Evolutionary conservation across 2,113 vertebrate genomes (phyloP), one percentile per base, ranked within the genome.

Genomic region (Ivindomyrus marchei): DNA sequence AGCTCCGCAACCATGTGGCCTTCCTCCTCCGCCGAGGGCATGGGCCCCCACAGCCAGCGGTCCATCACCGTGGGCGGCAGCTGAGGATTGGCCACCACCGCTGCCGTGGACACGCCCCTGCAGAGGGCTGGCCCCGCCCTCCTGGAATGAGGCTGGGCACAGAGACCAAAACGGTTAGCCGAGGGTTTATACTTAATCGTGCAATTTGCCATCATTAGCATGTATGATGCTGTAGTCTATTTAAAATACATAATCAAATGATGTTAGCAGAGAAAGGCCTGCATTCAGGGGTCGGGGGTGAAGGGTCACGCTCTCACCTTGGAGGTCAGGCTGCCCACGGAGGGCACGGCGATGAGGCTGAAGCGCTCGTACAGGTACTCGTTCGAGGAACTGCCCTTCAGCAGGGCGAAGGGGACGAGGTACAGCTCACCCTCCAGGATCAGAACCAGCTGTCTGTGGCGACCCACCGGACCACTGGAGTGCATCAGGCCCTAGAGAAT

Each of bases 361-460:
- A 98, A 99, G 91, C 98, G 98, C 93, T 99, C 98, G 0, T 98
- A 98, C 24, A 99, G 96, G 91, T 98, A 99, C 94, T 99, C 98
- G 1, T 98, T 99, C 77, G 98, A 99, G 45, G 98, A 97, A 90
- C 97, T 98, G 92, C 98, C 98, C 94, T 99, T 99, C 46, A 99
- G 96, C 85, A 99, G 95, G 86, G 98, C 98, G 0, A 99, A 99
- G 0, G 98, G 98, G 91, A 99, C 97, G 93, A 99, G 97, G 95
- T 98, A 99, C 91, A 99, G 95, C 90, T 99, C 98, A 89, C 98
- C 98, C 91, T 99, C 98, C 91, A 99, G 95, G n/a, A 99, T 98
- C 94, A 99, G 95, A 56, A 98, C 94, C 87, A 99, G 96, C 90
- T 99, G 98, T 77, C 97, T 96, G 94, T 98, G 98, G 90, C 98